Evolutionary conservation across 2,888 invertebrate genomes (phyloP), one percentile per base, ranked within the genome.

Genomic region (Chalcis sispes): DNA sequence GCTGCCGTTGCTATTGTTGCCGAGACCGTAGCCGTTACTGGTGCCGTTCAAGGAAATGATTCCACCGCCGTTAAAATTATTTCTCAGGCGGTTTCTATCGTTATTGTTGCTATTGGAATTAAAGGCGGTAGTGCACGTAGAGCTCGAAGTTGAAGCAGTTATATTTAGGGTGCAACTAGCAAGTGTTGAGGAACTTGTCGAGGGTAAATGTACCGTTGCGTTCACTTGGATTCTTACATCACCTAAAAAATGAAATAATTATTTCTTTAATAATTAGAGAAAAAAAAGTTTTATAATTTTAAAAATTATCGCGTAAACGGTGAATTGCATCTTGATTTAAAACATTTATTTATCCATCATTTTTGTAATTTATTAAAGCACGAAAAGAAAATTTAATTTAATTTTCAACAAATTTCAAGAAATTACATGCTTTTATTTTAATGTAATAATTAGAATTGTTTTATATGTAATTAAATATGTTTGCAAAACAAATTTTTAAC

Each of bases 131-230:
- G 56, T 50, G 15, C 25, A 4, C 42, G 32, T 32, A 48, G 25
- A 1, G 48, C 61, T 77, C 67, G 50, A 75, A 74, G 79, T 79
- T 0, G 85, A 85, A 0, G 88, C 87, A 0, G 87, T 88, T 50
- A 88, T 87, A 65, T 86, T 87, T 3, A 88, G 79, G 1, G 84
- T 85, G 48, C 88, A 88, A 7, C 85, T 85, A 27, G 82, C 84
- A n/a, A 61, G 8, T 0, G 54, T 7, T 1, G 72, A 15, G 4
- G 83, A 72, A 25, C 82, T 84, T 0, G 84, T 77, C 0, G 85
- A 80, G 1, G 88, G 88, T 18, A 88, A 74, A 50, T 86, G 84
- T 0, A 88, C 81, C 0, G 86, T 88, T 0, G 88, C 88, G 67
- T 86, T 87, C 1, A 88, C 83, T 36, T 85, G 84, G 4, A 88